Evolutionary conservation across 64 coral and sea anemone genomes (phyloP).

Genomic region (Montipora efflorescens): DNA sequence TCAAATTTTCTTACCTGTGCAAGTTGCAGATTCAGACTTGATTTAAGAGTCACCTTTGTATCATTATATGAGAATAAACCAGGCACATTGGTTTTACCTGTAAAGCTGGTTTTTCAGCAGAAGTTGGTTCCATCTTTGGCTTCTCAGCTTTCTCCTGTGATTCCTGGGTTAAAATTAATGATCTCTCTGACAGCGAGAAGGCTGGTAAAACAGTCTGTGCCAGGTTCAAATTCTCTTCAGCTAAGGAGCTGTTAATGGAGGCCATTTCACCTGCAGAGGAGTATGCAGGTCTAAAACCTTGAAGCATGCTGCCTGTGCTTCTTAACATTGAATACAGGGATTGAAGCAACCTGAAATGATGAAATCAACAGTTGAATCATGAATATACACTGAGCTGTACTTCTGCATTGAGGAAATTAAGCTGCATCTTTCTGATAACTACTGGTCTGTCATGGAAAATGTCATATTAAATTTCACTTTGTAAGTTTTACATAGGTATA

Average conservation of each 20-base stretch:
- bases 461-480: too few species aligned
- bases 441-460: too few species aligned
- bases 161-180: conserved; percentile 17
- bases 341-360: conserved; percentile 61
- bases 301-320: conserved; percentile 63
- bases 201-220: conserved; percentile 50
- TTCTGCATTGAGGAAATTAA: too few species aligned
- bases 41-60: too few species aligned
- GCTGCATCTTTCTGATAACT: too few species aligned
- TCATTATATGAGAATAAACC: too few species aligned
- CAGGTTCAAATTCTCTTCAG: conserved; percentile 52
- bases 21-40: too few species aligned
- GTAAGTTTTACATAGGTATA: too few species aligned
- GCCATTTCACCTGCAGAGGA: conserved; percentile 54
- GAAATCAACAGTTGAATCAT: neutral
- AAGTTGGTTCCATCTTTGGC: conserved; percentile 64
- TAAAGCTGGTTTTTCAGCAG: conserved; percentile 95
- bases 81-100: conserved; percentile 41
- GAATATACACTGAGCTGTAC: too few species aligned
- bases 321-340: conserved; percentile 54
- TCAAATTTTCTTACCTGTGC: too few species aligned
- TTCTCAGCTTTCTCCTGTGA: conserved; percentile 26
- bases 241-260: conserved; percentile 72
- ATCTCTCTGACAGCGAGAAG: conserved; percentile 45
- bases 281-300: conserved; percentile 6